Base-by-base conservation (phyloP, 2,888 invertebrate genomes). In the Adela reaumurella region DNA sequence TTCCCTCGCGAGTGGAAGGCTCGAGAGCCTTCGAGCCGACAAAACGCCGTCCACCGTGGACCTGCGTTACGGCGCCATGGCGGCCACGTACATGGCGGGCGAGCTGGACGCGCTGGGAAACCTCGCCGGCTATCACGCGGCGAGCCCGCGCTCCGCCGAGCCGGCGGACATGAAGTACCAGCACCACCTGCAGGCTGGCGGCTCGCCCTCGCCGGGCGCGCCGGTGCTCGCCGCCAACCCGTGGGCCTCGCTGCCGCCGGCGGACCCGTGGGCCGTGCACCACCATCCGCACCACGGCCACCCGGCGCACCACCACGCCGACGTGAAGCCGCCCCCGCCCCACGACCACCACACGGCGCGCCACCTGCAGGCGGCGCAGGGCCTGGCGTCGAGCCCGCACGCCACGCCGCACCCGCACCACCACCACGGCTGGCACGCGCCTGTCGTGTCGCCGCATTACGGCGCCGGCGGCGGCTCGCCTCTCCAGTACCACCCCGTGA, bases 151-250 rank as follows among this genome's bases (percentile, higher is more conserved):
- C 65, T 89, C 89, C 61, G 92, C 90, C 63, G 92, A 92, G 81
- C 90, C 90, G 63, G 89, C 90, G 63, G 96, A 96, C 77, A 94
- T 96, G 94, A 96, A 96, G 81, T 96, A 96, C 76, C 89, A 89
- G 70, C 94, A 93, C 72, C 91, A 90, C 74, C 86, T 92, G 73
- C 89, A 90, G 67, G 87, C 91, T 65, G 89, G 87, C 59, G 78
- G 81, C 64, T 56, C 66, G 61, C 67, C 76, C 59, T 77, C 84
- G 62, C 76, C 83, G 59, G 81, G 82, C 17, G 81, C 81, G 55
- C 81, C 81, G 58, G 81, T 77, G 67, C 66, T 78, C 65, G 70
- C 79, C 29, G 80, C 81, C 60, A 89, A 91, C 78, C 92, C 93
- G 3, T 93, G 93, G 92, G 90, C 90, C 54, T 88, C 90, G 60